Evolutionary conservation across 2,113 vertebrate species (phyloP).

Genomic region (Tenrec ecaudatus): DNA sequence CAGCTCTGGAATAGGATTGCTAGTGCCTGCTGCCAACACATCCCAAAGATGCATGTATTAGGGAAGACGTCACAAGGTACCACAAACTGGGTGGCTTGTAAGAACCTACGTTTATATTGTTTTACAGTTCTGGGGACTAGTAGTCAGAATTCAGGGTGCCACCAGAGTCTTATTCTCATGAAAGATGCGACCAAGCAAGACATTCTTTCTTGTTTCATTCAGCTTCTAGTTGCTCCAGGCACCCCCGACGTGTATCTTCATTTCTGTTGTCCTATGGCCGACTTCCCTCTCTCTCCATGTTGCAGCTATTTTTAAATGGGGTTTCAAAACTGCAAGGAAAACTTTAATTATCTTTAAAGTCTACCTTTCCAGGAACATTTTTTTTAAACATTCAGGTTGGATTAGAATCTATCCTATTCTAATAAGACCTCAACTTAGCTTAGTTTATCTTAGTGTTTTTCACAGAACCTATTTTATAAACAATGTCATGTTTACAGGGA

Average conservation of each 20-base stretch:
- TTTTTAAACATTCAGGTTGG: neutral
- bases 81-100: neutral
- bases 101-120: neutral
- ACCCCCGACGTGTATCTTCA: neutral
- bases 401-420: neutral
- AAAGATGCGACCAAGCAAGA: neutral
- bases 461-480: neutral
- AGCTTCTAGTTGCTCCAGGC: neutral
- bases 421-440: neutral
- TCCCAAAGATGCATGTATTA: neutral
- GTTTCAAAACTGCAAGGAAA: too few species aligned
- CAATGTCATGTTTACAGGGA: neutral
- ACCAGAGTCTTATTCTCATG: neutral
- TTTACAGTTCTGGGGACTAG: neutral
- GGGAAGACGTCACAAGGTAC: neutral
- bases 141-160: neutral
- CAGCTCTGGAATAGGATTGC: rapidly evolving
- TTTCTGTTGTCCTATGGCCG: neutral
- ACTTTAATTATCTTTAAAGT: too few species aligned
- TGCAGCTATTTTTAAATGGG: neutral
- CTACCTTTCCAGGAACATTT: too few species aligned
- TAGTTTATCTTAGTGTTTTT: neutral
- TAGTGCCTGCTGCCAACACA: neutral
- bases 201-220: neutral
- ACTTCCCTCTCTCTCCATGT: neutral